Percentiles rank a stretch among this genome's conserved stretches.
phyloP scores from a whole-genome alignment of 1,140 invertebrate species.

The Atta cephalotes region DNA sequence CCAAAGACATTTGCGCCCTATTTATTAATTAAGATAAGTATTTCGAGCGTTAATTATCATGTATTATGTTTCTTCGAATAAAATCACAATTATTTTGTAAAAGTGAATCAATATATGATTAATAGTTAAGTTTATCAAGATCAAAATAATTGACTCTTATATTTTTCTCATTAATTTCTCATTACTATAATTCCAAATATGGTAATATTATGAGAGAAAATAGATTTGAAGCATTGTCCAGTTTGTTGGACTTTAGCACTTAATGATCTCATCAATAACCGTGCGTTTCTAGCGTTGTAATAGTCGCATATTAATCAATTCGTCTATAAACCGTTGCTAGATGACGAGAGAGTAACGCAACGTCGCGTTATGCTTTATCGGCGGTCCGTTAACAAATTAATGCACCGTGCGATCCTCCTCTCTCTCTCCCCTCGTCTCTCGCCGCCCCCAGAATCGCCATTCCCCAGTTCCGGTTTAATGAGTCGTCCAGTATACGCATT shows the following conservation, averaged over 20 bases:
- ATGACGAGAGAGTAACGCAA: slow-evolving; percentile 44
- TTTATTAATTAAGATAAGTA: slow-evolving; percentile 14
- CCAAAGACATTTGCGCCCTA: neutral
- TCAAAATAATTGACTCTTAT: neutral
- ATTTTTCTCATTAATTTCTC: neutral
- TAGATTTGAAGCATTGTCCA: slow-evolving; percentile 6
- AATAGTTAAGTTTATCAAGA: neutral
- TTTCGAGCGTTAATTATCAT: neutral
- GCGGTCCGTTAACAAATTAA: slow-evolving; percentile 56
- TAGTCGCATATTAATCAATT: slow-evolving; percentile 48
- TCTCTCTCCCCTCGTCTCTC: slow-evolving; percentile 31
- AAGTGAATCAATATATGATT: neutral
- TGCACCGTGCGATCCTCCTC: slow-evolving; percentile 50
- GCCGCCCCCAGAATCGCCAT: slow-evolving; percentile 18
- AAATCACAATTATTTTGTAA: neutral
- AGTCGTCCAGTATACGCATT: slow-evolving; percentile 56
- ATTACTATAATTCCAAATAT: neutral
- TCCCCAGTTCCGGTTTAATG: slow-evolving; percentile 54
- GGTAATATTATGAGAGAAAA: neutral
- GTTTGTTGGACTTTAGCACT: neutral
- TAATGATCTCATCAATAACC: neutral
- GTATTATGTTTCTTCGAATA: neutral
- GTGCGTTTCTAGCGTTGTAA: slow-evolving; percentile 37
- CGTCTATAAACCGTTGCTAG: slow-evolving; percentile 32
- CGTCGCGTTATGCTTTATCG: slow-evolving; percentile 56